phyloP scores from a whole-genome alignment of 2,113 vertebrate genomes.

The Carlito syrichta region DNA sequence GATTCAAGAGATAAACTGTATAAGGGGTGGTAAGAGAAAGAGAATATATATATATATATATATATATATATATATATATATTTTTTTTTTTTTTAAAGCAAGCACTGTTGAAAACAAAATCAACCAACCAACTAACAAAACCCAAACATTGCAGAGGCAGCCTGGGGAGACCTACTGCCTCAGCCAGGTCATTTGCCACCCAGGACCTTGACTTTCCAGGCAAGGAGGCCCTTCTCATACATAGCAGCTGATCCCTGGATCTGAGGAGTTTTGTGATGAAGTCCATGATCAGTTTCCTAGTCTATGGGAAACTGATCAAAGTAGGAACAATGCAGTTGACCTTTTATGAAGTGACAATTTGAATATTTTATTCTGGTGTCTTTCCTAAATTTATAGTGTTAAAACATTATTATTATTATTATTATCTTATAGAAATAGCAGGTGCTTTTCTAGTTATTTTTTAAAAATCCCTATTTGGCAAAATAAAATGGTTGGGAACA shows the following conservation, averaged over 20 bases:
- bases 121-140: not conserved
- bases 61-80: too few species aligned
- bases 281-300: not conserved
- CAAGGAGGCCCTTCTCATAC: not conserved
- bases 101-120: not conserved
- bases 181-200: rapidly evolving
- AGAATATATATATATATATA: not conserved
- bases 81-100: too few species aligned
- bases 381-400: not conserved
- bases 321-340: not conserved
- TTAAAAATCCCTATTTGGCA: not conserved
- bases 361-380: not conserved
- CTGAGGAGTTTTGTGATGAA: not conserved
- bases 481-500: not conserved
- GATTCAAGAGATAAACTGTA: not conserved
- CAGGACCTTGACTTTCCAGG: not conserved
- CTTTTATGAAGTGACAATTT: not conserved
- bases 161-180: not conserved
- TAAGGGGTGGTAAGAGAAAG: not conserved
- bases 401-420: not conserved
- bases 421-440: not conserved
- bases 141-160: not conserved
- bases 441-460: not conserved
- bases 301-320: not conserved
- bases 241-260: not conserved